phyloP scores from a whole-genome alignment of 1,140 invertebrate genomes.

The Drosophila dunni region DNA sequence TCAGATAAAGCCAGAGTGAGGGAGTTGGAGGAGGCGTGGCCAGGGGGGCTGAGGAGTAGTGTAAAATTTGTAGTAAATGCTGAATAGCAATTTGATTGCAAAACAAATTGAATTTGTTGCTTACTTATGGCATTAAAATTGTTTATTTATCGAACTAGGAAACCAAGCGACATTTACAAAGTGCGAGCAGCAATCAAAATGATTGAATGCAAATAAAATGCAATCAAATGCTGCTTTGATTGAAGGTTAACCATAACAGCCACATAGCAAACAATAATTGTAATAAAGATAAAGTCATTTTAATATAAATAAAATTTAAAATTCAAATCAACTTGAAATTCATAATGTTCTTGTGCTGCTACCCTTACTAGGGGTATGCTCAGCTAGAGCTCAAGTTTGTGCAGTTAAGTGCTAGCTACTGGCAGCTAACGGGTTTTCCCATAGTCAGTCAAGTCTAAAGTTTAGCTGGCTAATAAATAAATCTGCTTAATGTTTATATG shows the following conservation, averaged over 20 bases:
- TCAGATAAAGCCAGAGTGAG: constrained; percentile 13
- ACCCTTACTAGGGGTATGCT: too few species aligned
- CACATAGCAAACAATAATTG: constrained; percentile 14
- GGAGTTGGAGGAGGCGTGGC: constrained; percentile 2
- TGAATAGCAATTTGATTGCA: constrained; percentile 35
- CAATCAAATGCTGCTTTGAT: constrained; percentile 28
- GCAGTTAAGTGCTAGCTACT: too few species aligned
- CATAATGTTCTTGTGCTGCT: constrained; percentile 41
- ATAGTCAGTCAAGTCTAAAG: too few species aligned
- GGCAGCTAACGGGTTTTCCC: too few species aligned
- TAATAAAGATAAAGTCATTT: constrained; percentile 26
- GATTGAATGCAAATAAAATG: constrained; percentile 33
- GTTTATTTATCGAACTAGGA: constrained; percentile 48
- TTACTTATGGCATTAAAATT: constrained; percentile 25
- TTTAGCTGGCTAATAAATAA: constrained; percentile 1
- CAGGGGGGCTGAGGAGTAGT: background rate
- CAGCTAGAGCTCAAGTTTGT: too few species aligned
- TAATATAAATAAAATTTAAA: constrained; percentile 37
- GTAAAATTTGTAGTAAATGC: background rate
- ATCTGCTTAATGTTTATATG: constrained; percentile 5
- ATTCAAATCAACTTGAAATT: constrained; percentile 67
- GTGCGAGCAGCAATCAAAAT: constrained; percentile 27
- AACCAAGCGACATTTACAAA: constrained; percentile 36
- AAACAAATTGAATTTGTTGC: constrained; percentile 36
- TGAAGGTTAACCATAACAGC: constrained; percentile 27